These are phyloP conservation scores for Cephus sareptanus DNA, from an alignment of 2,888 invertebrate species.

Conservation along the genomic window DNA sequence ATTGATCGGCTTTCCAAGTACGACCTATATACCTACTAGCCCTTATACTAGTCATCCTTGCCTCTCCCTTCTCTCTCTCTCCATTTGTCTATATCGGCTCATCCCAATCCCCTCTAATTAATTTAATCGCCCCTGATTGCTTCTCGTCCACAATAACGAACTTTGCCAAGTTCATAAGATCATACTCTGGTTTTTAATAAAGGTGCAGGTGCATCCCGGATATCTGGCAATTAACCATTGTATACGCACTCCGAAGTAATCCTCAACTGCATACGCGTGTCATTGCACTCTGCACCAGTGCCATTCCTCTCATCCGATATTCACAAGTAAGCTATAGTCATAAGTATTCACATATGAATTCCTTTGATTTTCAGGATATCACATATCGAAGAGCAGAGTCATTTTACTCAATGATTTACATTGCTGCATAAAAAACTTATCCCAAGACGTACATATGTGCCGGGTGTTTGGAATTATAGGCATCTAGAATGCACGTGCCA, in stretches of 20 bases:
- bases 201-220: conserved; percentile 21
- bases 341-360: not conserved
- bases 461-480: not conserved
- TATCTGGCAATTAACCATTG: conserved; percentile 26
- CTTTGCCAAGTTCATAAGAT: not conserved
- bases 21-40: not conserved
- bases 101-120: conserved; percentile 6
- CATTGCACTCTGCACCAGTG: not conserved
- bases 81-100: not conserved
- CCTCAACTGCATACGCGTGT: not conserved
- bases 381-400: no score
- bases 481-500: not conserved
- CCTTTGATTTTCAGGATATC: no score
- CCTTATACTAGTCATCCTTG: not conserved
- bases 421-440: no score
- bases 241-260: conserved; percentile 13
- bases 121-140: not conserved
- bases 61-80: no score
- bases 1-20: conserved; percentile 15
- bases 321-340: not conserved
- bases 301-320: not conserved
- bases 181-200: conserved; percentile 8
- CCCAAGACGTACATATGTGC: no score
- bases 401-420: no score
- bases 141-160: not conserved